Evolutionary conservation across 2,888 invertebrate genomes (phyloP), one percentile per base, ranked within the genome.

Genomic region (Fabriciana adippe): DNA sequence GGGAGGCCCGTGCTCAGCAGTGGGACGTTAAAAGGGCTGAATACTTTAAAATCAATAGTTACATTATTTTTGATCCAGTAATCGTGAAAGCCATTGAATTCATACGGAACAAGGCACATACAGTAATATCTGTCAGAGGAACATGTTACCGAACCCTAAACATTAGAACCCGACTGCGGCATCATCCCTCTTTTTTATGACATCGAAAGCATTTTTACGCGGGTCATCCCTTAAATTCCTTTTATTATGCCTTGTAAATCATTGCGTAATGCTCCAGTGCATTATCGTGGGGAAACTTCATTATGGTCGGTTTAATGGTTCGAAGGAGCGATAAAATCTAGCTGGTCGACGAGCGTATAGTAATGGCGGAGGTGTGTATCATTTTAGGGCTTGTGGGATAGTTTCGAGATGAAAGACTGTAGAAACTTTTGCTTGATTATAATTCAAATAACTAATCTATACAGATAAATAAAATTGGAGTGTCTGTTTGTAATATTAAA

Each of bases 211-310:
- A 88, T 89, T 89, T 89, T 89, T 89, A 87, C 88, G 81, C 81
- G 87, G 92, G 88, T 90, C 92, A 92, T 92, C 91, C 91, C 92
- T 90, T 90, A 90, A 90, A 92, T 91, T 91, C 90, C 91, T 92
- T 92, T 92, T 92, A 92, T 91, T 92, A 90, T 90, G 81, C 88
- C 89, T 89, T 88, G 90, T 92, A 92, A 92, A 92, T 92, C 92
- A 92, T 92, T 87, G 91, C 85, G 89, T 90, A 88, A 91, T 90
- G 90, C 92, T 83, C 82, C 84, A 89, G 88, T 91, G 90, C 90
- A 92, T 92, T 92, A 91, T 90, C 90, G 87, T 82, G 82, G 85
- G 86, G 90, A 90, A 90, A 92, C 91, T 92, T 92, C 92, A 92
- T 92, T 92, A 92, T 89, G 91, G 90, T 82, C 86, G 88, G 90